Evolutionary conservation across 1,140 invertebrate genomes (phyloP).

Genomic region (Neelides sp.): DNA sequence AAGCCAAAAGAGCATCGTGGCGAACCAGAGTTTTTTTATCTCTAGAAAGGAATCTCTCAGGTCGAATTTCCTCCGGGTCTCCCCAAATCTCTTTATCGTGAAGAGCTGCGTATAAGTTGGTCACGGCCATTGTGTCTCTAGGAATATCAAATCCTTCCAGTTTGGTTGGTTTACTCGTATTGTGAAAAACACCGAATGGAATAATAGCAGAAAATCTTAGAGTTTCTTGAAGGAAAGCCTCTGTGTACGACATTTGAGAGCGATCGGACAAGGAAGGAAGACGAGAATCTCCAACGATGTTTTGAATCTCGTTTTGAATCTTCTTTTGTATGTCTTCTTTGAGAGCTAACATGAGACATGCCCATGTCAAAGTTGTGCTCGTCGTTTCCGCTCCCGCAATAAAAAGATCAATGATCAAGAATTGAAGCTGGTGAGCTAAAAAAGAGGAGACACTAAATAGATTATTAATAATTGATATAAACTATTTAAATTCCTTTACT

Average conservation of each 20-base stretch:
- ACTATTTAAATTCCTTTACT: too few relatives aligned
- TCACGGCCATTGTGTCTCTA: slow-evolving; percentile 21
- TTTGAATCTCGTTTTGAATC: slow-evolving; percentile 39
- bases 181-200: slow-evolving; percentile 9
- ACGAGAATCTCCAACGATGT: slow-evolving; percentile 36
- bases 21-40: slow-evolving; percentile 19
- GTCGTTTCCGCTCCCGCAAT: slow-evolving; percentile 5
- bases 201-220: not conserved
- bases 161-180: slow-evolving; percentile 8
- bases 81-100: slow-evolving; percentile 26
- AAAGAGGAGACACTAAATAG: too few relatives aligned
- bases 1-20: slow-evolving; percentile 24
- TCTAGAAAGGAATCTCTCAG: slow-evolving; percentile 31
- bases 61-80: slow-evolving; percentile 35
- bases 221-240: slow-evolving; percentile 6
- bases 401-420: slow-evolving; percentile 8
- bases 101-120: slow-evolving; percentile 31
- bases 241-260: slow-evolving; percentile 15
- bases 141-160: slow-evolving; percentile 18
- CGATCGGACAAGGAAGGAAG: slow-evolving; percentile 36
- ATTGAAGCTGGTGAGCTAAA: too few relatives aligned
- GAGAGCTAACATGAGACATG: not conserved
- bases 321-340: slow-evolving; percentile 35
- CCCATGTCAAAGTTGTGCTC: not conserved
- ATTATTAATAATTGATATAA: too few relatives aligned